Percentiles rank a stretch among this genome's conserved stretches.
Evolutionary conservation across 2,888 invertebrate species (phyloP).

Genomic region (Synanthedon myopaeformis): DNA sequence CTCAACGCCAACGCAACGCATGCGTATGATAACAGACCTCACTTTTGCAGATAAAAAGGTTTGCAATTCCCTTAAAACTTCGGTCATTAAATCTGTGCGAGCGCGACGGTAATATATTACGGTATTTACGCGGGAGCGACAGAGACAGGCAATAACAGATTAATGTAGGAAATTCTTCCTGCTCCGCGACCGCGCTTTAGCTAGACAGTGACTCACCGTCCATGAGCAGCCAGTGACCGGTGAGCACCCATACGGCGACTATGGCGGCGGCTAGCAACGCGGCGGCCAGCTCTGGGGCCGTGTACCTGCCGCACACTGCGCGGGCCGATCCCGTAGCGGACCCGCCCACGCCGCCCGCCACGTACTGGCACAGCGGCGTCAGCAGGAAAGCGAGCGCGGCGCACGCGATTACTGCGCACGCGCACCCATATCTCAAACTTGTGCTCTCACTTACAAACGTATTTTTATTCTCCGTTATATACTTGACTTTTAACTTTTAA

Average conservation of each 20-base stretch:
- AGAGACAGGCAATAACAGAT: too few relatives aligned
- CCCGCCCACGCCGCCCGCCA: constrained; percentile 73
- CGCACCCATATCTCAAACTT: background rate
- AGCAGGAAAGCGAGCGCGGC: constrained; percentile 96
- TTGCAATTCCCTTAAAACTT: too few relatives aligned
- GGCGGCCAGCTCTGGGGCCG: constrained; percentile 92
- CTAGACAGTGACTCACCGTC: constrained; percentile 75
- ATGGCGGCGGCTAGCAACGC: constrained; percentile 92
- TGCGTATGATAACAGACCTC: too few relatives aligned
- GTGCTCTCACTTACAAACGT: background rate
- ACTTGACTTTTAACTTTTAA: too few relatives aligned
- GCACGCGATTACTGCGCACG: constrained; percentile 88
- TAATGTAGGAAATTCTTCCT: too few relatives aligned
- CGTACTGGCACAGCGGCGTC: constrained; percentile 97
- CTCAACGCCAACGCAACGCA: too few relatives aligned
- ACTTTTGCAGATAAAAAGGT: too few relatives aligned
- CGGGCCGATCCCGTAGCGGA: constrained; percentile 76
- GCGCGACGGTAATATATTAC: too few relatives aligned
- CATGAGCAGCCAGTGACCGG: constrained; percentile 98
- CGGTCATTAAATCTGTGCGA: too few relatives aligned
- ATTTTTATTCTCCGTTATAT: too few relatives aligned
- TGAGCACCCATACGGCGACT: constrained; percentile 97
- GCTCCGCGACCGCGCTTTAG: too few relatives aligned
- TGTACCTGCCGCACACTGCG: constrained; percentile 94
- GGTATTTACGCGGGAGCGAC: too few relatives aligned